These are phyloP conservation scores for Corapipo altera DNA, from an alignment of 2,113 vertebrate genomes.

Conservation along the genomic window DNA sequence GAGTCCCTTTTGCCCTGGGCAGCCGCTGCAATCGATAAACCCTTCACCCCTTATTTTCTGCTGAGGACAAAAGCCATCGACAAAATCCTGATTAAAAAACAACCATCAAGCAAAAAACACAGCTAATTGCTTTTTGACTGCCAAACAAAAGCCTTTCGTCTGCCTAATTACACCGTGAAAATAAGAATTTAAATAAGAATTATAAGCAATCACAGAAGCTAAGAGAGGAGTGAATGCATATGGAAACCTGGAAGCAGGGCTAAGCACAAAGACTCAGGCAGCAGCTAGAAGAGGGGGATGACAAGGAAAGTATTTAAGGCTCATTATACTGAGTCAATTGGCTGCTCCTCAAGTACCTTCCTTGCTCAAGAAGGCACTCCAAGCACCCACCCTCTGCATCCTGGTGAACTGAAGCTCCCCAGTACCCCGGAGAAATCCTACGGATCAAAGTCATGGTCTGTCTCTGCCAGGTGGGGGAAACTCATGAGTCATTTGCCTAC, in stretches of 20 bases:
- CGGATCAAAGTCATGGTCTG: neutral
- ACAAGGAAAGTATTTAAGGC: neutral
- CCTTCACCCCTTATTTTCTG: neutral
- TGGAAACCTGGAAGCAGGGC: neutral
- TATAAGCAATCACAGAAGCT: slow-evolving; percentile 33
- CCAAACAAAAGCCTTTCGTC: slow-evolving; percentile 34
- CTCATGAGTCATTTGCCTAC: fast-evolving
- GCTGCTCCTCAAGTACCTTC: neutral
- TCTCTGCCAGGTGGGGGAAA: neutral
- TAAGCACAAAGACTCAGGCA: neutral
- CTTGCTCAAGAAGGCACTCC: neutral
- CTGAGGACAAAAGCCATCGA: slow-evolving; percentile 35
- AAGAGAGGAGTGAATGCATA: slow-evolving; percentile 1
- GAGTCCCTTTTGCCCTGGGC: neutral
- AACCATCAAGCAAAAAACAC: slow-evolving; percentile 41
- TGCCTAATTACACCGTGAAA: slow-evolving; percentile 54
- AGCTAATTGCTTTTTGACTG: slow-evolving; percentile 65
- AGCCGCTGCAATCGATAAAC: neutral
- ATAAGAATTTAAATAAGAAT: slow-evolving; percentile 58
- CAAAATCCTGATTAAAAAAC: slow-evolving; percentile 56
- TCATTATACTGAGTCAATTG: neutral
- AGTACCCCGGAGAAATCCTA: neutral
- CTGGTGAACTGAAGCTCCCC: neutral
- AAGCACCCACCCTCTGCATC: neutral
- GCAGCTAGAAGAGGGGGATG: neutral